Conservation (phyloP, 2,888 invertebrate genomes). For the Napeogenes sylphis region DNA sequence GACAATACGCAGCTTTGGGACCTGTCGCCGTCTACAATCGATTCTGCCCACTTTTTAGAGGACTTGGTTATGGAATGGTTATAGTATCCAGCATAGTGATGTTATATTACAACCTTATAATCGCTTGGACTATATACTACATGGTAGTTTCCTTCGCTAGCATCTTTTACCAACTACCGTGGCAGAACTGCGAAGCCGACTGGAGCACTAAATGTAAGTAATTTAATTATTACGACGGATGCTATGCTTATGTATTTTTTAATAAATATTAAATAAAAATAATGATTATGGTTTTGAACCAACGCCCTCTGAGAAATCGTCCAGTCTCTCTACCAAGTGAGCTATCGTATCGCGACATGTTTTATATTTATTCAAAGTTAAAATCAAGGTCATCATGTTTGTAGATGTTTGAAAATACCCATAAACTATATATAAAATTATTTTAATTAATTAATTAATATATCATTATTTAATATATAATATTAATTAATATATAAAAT, state of each 20-base stretch:
- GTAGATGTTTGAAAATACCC: too few relatives aligned
- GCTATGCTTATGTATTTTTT: neutral
- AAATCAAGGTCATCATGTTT: too few relatives aligned
- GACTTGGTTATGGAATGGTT: conserved; percentile 86
- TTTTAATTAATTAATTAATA: too few relatives aligned
- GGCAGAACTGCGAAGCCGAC: conserved; percentile 83
- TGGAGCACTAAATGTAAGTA: conserved; percentile 83
- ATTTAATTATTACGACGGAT: neutral
- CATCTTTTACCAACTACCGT: conserved; percentile 81
- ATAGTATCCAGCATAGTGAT: conserved; percentile 86
- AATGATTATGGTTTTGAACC: too few relatives aligned
- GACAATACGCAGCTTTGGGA: conserved; percentile 87
- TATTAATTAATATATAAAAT: too few relatives aligned
- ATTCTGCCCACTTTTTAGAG: conserved; percentile 87
- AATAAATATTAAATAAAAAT: neutral
- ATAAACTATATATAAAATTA: too few relatives aligned
- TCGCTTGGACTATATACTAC: conserved; percentile 88
- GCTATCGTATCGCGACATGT: too few relatives aligned
- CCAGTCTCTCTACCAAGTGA: too few relatives aligned
- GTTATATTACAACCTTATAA: conserved; percentile 86
- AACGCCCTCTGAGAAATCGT: too few relatives aligned
- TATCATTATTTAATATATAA: too few relatives aligned
- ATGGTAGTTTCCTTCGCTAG: conserved; percentile 80
- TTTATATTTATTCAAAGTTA: too few relatives aligned
- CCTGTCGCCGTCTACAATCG: conserved; percentile 89